Conservation (phyloP, 2,888 invertebrate species). For the Campoplex nolae region DNA sequence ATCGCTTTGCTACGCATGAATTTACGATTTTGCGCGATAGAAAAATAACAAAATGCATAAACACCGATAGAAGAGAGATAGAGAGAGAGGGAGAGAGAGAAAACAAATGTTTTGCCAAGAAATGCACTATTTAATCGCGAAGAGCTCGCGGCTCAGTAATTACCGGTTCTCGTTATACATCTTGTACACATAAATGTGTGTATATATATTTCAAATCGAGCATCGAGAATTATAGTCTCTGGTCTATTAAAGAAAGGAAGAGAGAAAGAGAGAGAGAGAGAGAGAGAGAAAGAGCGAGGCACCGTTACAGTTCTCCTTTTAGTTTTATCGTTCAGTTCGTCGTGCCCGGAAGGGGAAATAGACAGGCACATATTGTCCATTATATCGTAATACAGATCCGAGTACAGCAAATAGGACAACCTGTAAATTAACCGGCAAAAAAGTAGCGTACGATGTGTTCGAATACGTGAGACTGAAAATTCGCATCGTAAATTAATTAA, state of each 20-base stretch:
- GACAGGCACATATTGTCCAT: neutral
- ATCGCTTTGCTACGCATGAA: conserved; percentile 28
- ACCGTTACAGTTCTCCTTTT: conserved; percentile 65
- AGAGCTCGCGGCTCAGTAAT: conserved; percentile 40
- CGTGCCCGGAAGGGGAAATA: conserved; percentile 25
- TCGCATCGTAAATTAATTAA: neutral
- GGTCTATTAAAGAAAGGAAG: neutral
- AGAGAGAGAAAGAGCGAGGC: conserved; percentile 18
- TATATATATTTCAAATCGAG: conserved; percentile 9
- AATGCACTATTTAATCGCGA: conserved; percentile 43
- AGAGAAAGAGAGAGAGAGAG: neutral
- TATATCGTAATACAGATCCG: conserved; percentile 6
- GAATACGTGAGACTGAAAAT: neutral
- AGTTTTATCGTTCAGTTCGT: conserved; percentile 52
- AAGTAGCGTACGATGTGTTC: neutral
- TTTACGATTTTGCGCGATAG: neutral
- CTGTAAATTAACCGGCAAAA: conserved; percentile 39
- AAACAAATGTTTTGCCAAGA: conserved; percentile 17
- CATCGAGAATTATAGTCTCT: conserved; percentile 20
- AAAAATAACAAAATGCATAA: neutral
- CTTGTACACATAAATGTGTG: neutral
- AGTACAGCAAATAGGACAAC: conserved; percentile 20
- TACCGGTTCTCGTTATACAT: conserved; percentile 35
- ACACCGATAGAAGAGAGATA: neutral
- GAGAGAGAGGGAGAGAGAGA: neutral